Evolutionary conservation across 2,113 vertebrate species (phyloP).

Genomic region (Colinus virginianus): DNA sequence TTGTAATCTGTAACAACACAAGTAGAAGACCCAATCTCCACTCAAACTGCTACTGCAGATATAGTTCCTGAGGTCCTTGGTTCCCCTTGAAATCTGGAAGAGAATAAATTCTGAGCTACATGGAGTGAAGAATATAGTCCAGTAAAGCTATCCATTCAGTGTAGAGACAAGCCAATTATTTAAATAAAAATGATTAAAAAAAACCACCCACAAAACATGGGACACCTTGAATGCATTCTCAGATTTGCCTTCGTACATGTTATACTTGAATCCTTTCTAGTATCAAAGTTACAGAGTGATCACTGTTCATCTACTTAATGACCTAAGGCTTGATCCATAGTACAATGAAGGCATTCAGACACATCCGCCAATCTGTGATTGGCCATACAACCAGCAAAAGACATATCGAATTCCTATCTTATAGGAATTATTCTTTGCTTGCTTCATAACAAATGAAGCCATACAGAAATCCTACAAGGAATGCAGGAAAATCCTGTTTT

Average conservation of each 20-base stretch:
- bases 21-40: not conserved
- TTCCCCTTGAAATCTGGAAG: not conserved
- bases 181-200: not conserved
- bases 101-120: not conserved
- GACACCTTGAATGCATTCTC: not conserved
- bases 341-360: not conserved
- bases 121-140: not conserved
- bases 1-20: not conserved
- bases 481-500: not conserved
- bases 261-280: not conserved
- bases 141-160: not conserved
- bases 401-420: not conserved
- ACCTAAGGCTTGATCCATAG: not conserved
- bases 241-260: not conserved
- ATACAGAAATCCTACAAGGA: not conserved
- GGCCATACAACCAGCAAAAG: not conserved
- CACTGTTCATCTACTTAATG: not conserved
- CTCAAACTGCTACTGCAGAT: not conserved
- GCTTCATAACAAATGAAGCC: not conserved
- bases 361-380: not conserved
- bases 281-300: not conserved
- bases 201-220: not conserved
- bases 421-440: not conserved
- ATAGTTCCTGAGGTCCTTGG: accelerated
- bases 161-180: not conserved